Base-by-base conservation (phyloP, 2,888 invertebrate genomes). In the Tetranychus piercei region DNA sequence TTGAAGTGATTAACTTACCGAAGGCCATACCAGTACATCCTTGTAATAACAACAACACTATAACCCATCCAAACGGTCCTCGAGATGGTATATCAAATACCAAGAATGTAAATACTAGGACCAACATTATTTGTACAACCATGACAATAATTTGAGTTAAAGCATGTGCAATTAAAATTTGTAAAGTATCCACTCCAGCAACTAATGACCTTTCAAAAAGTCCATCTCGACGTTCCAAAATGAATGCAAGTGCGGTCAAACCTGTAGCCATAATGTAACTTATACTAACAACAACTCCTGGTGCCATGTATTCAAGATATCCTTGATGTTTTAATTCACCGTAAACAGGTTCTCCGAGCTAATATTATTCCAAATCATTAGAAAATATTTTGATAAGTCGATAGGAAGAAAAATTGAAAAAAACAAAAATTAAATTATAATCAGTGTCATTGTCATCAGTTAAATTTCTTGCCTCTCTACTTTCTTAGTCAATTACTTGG, bases 211-310 rank as follows among this genome's bases (percentile, higher is more conserved):
- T 43, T 45, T 77, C 77, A 34, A 77, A 76, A 11, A 77, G 73
- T 34, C 77, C 77, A 73, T 77, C 77, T 76, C 77, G 22, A 67
- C 92, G 86, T 82, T 93, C 93, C 80, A 92, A 91, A 80, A 93
- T 92, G 78, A 94, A 85, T 1, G 91, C 92, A 0, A 94, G 90
- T 0, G 94, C 93, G 3, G 95, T 95, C 77, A 95, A 83, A 0
- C 94, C 95, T 11, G 94, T 93, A 73, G 95, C 94, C 85, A 95
- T 87, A 87, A 95, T 94, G 86, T 94, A 95, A 3, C 94, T 94
- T 83, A 94, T 94, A 71, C 94, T 94, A n/a, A 94, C 84, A 80
- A 94, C 94, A 77, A 95, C 92, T 78, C 94, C 94, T 70, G 94
- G 94, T 18, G 94, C 94, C 77, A 95, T 94, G 83, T 94, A 95